Base-by-base conservation (phyloP, 2,888 invertebrate genomes). In the Chamaedrilus cognettii region DNA sequence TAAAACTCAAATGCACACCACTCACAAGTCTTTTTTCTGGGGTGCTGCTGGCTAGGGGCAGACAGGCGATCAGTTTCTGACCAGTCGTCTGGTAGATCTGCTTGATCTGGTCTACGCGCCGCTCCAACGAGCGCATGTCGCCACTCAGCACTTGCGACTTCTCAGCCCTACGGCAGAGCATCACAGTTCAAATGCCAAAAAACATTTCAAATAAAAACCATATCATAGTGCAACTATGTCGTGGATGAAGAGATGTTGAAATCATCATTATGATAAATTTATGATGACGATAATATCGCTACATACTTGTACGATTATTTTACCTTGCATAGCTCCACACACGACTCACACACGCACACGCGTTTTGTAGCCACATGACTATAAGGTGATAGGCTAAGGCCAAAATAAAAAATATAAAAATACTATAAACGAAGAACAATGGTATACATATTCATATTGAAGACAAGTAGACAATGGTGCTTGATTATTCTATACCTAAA, bases 111-210 rank as follows among this genome's bases (percentile, higher is more conserved):
- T 94, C 94, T 7, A 93, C 91, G 80, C 90, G 89, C 76, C 89
- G 89, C 78, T 94, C 94, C 19, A 92, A 92, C 69, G 88, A 88
- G 83, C 90, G 90, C 65, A 94, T 86, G 83, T 93, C 93, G 85
- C 93, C 91, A 68, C 91, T 90, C 63, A 94, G 85, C 15, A 90
- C 90, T 84, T 93, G 92, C 28, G 90, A 90, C 85, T 91, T 93
- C 72, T 92, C 93, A 78, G 91, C 90, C 86, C 93, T 93, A 82
- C 33, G 78, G 75, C 64, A 67, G n/a, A n/a, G n/a, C n/a, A n/a
- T n/a, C 30, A 72, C 70, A 70, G 63, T 60, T 28, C 62, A 15
- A 15, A 59, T 49, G 49, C 11, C 49, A 49, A 49, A 49, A 49
- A 49, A 15, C 19, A 49, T 49, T 49, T 19, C 11, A 15, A 49